phyloP scores from a whole-genome alignment of 2,797 vertebrate species.

The Rhinophrynus dorsalis region DNA sequence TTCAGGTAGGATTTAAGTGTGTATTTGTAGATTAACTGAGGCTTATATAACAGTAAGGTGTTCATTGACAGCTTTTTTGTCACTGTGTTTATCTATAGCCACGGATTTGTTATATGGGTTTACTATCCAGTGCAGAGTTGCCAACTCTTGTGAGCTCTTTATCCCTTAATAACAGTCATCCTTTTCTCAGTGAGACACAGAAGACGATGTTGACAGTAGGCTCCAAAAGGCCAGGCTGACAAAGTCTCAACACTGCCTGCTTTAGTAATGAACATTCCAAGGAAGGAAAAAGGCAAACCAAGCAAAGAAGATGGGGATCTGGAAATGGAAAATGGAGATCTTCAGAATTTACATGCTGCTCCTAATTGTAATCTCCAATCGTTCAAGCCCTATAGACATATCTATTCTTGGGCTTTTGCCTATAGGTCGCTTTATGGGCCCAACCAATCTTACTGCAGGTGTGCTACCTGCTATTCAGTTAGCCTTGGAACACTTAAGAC shows the following conservation, averaged over 20 bases:
- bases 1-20: too few relatives aligned
- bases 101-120: slow-evolving; percentile 58
- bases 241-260: slow-evolving; percentile 51
- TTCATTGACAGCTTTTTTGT: slow-evolving; percentile 73
- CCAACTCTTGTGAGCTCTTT: slow-evolving; percentile 83
- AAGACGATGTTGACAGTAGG: slow-evolving; percentile 54
- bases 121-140: slow-evolving; percentile 85
- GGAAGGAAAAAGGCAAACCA: slow-evolving; percentile 53
- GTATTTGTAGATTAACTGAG: background rate
- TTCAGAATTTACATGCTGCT: slow-evolving; percentile 54
- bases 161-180: slow-evolving; percentile 89
- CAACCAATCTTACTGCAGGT: slow-evolving; percentile 55
- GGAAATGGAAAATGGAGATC: slow-evolving; percentile 53
- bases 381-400: slow-evolving; percentile 51
- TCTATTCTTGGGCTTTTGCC: slow-evolving; percentile 61
- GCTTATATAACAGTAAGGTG: slow-evolving; percentile 56
- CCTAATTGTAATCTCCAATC: slow-evolving; percentile 53
- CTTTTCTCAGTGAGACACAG: slow-evolving; percentile 70
- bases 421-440: slow-evolving; percentile 52
- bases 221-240: slow-evolving; percentile 51
- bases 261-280: slow-evolving; percentile 56
- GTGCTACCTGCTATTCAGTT: slow-evolving; percentile 60
- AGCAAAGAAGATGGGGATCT: slow-evolving; percentile 60
- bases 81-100: slow-evolving; percentile 45
- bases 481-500: slow-evolving; percentile 61